Evolutionary conservation across 2,888 invertebrate genomes (phyloP), one percentile per base, ranked within the genome.

Genomic region (Diarsia brunnea): DNA sequence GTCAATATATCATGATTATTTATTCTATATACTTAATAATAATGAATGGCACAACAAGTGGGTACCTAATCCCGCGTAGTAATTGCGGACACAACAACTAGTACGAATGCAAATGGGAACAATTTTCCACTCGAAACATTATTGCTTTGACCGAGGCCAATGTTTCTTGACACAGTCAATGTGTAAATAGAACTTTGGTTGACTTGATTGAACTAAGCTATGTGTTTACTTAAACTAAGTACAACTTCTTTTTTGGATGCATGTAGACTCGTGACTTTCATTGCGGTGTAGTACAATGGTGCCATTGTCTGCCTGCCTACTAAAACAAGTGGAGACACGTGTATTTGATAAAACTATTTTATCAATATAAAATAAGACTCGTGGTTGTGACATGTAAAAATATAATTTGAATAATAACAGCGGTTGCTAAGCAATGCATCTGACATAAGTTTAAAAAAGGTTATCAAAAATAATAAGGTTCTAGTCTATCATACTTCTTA

Each of bases 111-210:
- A 12, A 68, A 47, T 60, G 53, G 64, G 60, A 64, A 38, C 5
- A 76, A 53, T 49, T 53, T 68, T 21, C 19, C 71, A 65, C 31
- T 47, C 24, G n/a, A 27, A 10, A 51, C 67, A 55, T 67, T 58
- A 66, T 58, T 64, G 14, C n/a, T 75, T 51, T 21, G 49, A 0
- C 0, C 76, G 12, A 67, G 63, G 67, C 0, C 75, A 58, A 24
- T 24, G 14, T 51, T 60, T n/a, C 1, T 3, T 24, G 24, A 24
- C 38, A 43, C 4, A 31, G 7, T 4, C 5, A 51, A 14, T 58
- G 27, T 51, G 27, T 45, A 12, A 78, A 67, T 68, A 45, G 31
- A 51, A 10, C 16, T 53, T 16, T 64, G 12, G 27, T 61, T 19
- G 53, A 61, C 3, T 11, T 60, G 10, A 11, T 31, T 31, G 11